phyloP scores from a whole-genome alignment of 2,113 vertebrate species.

The Strix uralensis region DNA sequence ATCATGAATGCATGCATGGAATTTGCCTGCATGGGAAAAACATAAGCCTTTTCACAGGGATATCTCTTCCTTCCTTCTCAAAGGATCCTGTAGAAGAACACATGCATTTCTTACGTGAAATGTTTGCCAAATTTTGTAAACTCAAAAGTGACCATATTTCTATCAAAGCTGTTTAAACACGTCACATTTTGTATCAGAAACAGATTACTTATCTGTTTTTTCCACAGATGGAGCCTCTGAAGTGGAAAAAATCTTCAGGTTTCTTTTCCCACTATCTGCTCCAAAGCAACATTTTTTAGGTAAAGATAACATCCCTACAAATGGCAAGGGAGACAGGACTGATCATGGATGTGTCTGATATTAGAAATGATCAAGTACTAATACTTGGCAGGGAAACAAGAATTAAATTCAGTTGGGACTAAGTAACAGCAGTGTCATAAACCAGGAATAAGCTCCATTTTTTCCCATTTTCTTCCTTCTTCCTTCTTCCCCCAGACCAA shows the following conservation, averaged over 20 bases:
- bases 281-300: neutral
- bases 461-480: neutral
- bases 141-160: neutral
- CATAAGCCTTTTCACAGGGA: rapidly evolving
- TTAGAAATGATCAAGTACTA: neutral
- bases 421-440: neutral
- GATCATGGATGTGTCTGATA: neutral
- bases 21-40: neutral
- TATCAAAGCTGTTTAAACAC: neutral
- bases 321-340: rapidly evolving
- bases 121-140: neutral
- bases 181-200: neutral
- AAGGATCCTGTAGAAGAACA: neutral
- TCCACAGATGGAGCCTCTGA: neutral
- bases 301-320: neutral
- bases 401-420: neutral
- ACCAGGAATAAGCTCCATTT: neutral
- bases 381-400: neutral
- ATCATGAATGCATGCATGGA: neutral
- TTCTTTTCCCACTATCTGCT: neutral
- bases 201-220: neutral
- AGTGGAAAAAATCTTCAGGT: neutral
- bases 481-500: neutral
- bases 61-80: neutral
- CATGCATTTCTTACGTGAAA: neutral